Conservation (phyloP, 2,888 invertebrate genomes). For the Eilema griseolum region DNA sequence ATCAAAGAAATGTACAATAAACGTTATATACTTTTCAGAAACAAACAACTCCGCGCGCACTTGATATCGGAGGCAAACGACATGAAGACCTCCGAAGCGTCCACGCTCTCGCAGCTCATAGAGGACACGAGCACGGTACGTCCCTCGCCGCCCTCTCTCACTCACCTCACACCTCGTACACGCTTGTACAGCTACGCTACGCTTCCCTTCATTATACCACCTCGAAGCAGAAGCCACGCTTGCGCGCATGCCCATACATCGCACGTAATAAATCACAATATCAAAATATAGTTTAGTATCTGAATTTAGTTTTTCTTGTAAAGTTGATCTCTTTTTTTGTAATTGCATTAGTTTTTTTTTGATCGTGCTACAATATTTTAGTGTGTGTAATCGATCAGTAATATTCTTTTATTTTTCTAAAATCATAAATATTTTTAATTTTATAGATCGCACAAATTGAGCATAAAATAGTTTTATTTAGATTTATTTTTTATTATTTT, state of each 20-base stretch:
- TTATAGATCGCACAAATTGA: constrained; percentile 61
- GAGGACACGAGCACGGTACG: constrained; percentile 85
- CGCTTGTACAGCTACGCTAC: constrained; percentile 65
- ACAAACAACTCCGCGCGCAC: constrained; percentile 92
- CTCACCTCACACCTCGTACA: constrained; percentile 47
- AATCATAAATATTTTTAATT: constrained; percentile 18
- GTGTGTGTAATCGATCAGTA: constrained; percentile 28
- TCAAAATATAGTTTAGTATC: neutral
- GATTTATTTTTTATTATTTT: neutral
- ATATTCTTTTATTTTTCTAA: constrained; percentile 19
- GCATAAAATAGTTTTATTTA: constrained; percentile 21
- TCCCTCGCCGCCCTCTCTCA: constrained; percentile 12
- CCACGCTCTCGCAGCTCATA: constrained; percentile 83
- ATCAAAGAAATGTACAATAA: neutral
- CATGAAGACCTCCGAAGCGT: constrained; percentile 81
- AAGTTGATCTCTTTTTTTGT: constrained; percentile 1
- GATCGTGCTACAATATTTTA: neutral
- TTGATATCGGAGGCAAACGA: constrained; percentile 91
- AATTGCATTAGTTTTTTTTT: neutral
- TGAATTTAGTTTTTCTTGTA: neutral
- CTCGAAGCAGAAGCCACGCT: constrained; percentile 54
- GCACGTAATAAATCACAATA: constrained; percentile 41
- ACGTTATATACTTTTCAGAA: constrained; percentile 76
- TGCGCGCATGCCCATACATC: constrained; percentile 57
- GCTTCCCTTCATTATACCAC: constrained; percentile 50